Evolutionary conservation across 2,888 invertebrate genomes (phyloP), one percentile per base, ranked within the genome.

Genomic region (Sarcophaga variegata): DNA sequence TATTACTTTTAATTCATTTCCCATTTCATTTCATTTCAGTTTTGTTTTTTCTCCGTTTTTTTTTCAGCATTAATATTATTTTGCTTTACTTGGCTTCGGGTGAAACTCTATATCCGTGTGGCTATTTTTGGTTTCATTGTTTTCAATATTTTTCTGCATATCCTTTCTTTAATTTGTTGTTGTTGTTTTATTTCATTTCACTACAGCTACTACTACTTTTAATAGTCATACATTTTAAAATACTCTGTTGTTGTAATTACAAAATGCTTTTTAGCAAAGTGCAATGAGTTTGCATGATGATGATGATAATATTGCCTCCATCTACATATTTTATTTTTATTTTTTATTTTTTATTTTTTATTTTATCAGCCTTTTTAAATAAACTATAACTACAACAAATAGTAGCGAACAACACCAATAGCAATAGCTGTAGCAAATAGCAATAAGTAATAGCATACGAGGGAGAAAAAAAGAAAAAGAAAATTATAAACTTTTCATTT

Each of bases 181-280:
- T 49, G 37, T 37, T 37, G 3, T 8, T 37, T 37, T 37, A 10
- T 37, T 79, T 64, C 45, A 47, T 74, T 76, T 70, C 77, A 71
- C 64, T 60, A 3, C 54, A 14, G 60, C 67, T 78, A n/a, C 14
- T 78, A 54, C 74, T 25, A 69, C 77, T 54, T 83, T 83, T 78
- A 83, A 78, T 77, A 83, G 71, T 81, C 80, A 72, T 71, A 86
- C 81, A 83, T 83, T 81, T 82, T 79, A 83, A 86, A 86, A 77
- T 86, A 80, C 72, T 60, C 77, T 86, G 72, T 86, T 86, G 76
- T 83, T 81, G 72, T 86, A 86, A 86, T 86, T 86, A 86, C 83
- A 80, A 86, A 86, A 86, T 83, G 86, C 86, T 81, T 86, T 86
- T 86, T 86, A 83, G 76, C 45, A 86, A 83, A 86, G 80, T 86